phyloP scores from a whole-genome alignment of 1,140 invertebrate genomes.

The Leptinotarsa undecemlineata region DNA sequence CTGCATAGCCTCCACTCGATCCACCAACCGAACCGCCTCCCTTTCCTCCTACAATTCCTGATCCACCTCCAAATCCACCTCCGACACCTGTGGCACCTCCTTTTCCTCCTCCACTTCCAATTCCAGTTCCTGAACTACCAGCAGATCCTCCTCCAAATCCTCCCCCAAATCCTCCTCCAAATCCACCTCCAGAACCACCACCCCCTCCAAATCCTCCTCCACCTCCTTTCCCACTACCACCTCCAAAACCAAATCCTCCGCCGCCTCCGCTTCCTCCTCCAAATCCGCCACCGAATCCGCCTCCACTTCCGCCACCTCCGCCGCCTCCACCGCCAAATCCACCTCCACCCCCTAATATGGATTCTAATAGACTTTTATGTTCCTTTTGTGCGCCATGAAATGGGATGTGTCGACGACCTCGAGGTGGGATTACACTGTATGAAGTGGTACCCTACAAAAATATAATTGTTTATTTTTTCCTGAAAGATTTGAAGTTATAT shows the following conservation, averaged over 20 bases:
- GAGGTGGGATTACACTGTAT: neutral
- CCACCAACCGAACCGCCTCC: neutral
- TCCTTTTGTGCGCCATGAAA: neutral
- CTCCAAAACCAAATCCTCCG: neutral
- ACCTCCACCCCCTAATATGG: neutral
- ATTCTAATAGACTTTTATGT: neutral
- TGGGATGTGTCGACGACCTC: neutral
- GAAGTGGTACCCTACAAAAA: neutral
- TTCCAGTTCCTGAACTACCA: neutral
- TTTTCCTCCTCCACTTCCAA: neutral
- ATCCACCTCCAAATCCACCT: neutral
- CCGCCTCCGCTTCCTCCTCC: no score
- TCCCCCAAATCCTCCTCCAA: slow-evolving; percentile 2
- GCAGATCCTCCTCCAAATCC: neutral
- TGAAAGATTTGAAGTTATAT: neutral
- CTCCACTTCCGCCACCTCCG: neutral
- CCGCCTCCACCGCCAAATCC: slow-evolving; percentile 1
- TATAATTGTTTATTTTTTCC: neutral
- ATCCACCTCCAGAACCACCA: neutral
- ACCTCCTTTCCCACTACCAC: neutral
- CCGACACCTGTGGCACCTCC: neutral
- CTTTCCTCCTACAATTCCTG: neutral
- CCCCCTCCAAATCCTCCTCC: neutral
- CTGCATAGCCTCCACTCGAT: neutral
- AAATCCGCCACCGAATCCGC: neutral